A percentile compares a stretch with the other conserved stretches of the same genome.
Evolutionary conservation across 2,888 invertebrate genomes (phyloP).

Genomic region (Mellilla xanthometata): DNA sequence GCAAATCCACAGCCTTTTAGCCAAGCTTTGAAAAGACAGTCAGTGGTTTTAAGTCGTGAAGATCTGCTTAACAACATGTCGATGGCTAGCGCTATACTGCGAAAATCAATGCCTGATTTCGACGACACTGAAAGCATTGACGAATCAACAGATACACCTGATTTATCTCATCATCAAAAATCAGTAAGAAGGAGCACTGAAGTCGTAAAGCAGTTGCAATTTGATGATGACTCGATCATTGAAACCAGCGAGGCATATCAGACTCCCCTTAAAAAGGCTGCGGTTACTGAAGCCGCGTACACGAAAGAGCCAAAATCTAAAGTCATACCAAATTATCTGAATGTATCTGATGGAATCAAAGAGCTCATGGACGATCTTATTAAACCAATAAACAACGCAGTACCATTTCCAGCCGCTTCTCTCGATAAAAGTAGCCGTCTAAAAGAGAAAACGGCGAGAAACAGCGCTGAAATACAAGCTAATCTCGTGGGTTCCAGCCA

Average conservation of each 20-base stretch:
- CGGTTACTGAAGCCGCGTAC: slow-evolving; percentile 51
- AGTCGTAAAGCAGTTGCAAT: slow-evolving; percentile 64
- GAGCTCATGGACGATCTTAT: slow-evolving; percentile 65
- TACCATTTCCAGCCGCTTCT: slow-evolving; percentile 41
- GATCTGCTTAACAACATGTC: slow-evolving; percentile 60
- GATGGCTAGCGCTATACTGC: slow-evolving; percentile 55
- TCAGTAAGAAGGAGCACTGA: slow-evolving; percentile 48
- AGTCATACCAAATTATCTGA: slow-evolving; percentile 62
- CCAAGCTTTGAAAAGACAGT: slow-evolving; percentile 39
- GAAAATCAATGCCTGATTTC: slow-evolving; percentile 46
- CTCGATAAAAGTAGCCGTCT: slow-evolving; percentile 17
- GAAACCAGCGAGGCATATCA: slow-evolving; percentile 37
- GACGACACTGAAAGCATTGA: slow-evolving; percentile 44
- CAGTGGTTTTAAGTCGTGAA: slow-evolving; percentile 54
- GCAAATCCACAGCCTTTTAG: neutral
- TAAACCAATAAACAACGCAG: slow-evolving; percentile 56
- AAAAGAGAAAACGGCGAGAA: slow-evolving; percentile 38
- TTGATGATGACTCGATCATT: slow-evolving; percentile 56
- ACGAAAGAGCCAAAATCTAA: slow-evolving; percentile 48
- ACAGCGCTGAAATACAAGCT: slow-evolving; percentile 60
- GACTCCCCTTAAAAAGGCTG: slow-evolving; percentile 56
- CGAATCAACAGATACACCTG: slow-evolving; percentile 34
- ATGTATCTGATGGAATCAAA: slow-evolving; percentile 60
- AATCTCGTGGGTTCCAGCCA: slow-evolving; percentile 63
- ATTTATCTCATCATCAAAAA: slow-evolving; percentile 26